Conservation (phyloP, 2,888 invertebrate species). For the Lasioglossum oenotherae region DNA sequence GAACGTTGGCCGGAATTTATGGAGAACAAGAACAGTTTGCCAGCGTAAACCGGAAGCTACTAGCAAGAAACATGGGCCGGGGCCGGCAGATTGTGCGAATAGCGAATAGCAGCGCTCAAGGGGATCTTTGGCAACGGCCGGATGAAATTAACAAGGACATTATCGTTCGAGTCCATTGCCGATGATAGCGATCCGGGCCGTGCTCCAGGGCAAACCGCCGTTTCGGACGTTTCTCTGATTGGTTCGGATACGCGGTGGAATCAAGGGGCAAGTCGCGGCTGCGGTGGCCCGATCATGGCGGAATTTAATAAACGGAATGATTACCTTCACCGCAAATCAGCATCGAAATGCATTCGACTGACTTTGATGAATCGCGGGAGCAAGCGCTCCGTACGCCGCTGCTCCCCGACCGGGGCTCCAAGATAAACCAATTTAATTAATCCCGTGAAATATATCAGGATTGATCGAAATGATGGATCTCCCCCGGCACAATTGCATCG, state of each 20-base stretch:
- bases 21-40: background rate
- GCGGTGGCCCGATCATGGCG: constrained; percentile 52
- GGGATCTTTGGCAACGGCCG: constrained; percentile 39
- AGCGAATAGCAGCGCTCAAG: background rate
- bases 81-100: background rate
- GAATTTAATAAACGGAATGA: constrained; percentile 74
- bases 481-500: constrained; percentile 35
- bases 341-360: constrained; percentile 65
- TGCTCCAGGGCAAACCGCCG: constrained; percentile 67
- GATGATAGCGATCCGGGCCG: constrained; percentile 63
- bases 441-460: constrained; percentile 58
- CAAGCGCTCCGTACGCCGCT: constrained; percentile 28
- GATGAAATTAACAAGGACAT: constrained; percentile 64
- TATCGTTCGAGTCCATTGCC: constrained; percentile 57
- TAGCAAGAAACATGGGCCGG: background rate
- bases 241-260: constrained; percentile 60
- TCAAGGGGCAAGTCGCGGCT: constrained; percentile 60
- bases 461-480: constrained; percentile 55
- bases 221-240: constrained; percentile 71
- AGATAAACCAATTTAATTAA: constrained; percentile 75
- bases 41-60: background rate
- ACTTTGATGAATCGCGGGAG: constrained; percentile 71
- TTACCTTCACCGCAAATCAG: constrained; percentile 73
- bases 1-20: background rate
- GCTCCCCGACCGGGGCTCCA: constrained; percentile 15